phyloP scores from a whole-genome alignment of 2,113 vertebrate genomes.

The Thunnus thynnus region DNA sequence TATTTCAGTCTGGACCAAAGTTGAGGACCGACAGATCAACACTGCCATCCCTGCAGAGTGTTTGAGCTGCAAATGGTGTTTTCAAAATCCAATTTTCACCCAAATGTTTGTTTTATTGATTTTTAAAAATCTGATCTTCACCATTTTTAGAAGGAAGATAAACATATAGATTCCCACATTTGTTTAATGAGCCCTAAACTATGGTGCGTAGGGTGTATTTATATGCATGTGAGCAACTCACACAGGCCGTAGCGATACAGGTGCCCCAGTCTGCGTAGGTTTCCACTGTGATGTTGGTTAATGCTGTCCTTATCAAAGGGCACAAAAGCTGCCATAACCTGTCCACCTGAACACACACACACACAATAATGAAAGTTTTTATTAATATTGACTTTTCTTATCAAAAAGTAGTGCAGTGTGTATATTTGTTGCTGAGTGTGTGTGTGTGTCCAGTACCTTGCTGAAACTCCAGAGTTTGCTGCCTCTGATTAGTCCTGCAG shows the following conservation, averaged over 20 bases:
- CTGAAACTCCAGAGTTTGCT: constrained; percentile 98
- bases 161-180: not conserved
- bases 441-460: constrained; percentile 85
- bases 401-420: constrained; percentile 48
- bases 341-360: constrained; percentile 87
- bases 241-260: constrained; percentile 96
- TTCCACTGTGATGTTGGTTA: constrained; percentile 95
- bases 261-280: constrained; percentile 97
- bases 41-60: not conserved
- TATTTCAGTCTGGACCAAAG: not conserved
- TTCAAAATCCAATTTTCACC: constrained; percentile 21
- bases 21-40: no score
- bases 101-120: constrained; percentile 13
- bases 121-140: constrained; percentile 5
- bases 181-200: not conserved
- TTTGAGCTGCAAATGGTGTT: constrained; percentile 1
- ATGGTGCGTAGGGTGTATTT: not conserved
- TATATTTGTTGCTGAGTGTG: constrained; percentile 3
- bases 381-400: constrained; percentile 78
- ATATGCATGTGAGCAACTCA: constrained; percentile 80
- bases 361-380: constrained; percentile 66
- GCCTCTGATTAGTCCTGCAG: constrained; percentile 96
- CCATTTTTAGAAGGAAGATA: not conserved
- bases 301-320: constrained; percentile 92
- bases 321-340: constrained; percentile 92